Evolutionary conservation across 2,113 vertebrate species (phyloP).

Genomic region (Orientallactaga bullata): DNA sequence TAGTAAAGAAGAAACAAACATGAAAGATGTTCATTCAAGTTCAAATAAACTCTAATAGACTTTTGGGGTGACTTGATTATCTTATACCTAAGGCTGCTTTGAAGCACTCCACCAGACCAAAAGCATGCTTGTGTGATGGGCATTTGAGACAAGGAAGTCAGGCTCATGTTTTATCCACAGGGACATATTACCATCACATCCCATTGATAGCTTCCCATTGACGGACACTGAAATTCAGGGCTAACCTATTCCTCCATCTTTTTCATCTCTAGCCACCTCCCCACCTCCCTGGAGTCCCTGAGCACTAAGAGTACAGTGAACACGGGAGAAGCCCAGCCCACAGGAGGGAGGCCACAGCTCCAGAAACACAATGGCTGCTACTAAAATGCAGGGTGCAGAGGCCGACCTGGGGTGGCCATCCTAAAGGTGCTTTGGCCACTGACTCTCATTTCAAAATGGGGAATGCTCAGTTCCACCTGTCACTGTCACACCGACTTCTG

Average conservation of each 20-base stretch:
- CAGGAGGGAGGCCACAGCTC: rapidly evolving
- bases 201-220: background rate
- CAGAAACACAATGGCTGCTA: no score
- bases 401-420: rapidly evolving
- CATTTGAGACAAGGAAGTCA: background rate
- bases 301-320: rapidly evolving
- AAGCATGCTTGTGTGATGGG: rapidly evolving
- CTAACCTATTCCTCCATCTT: rapidly evolving
- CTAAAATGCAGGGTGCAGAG: rapidly evolving
- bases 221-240: rapidly evolving
- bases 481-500: background rate
- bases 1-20: background rate
- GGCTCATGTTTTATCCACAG: rapidly evolving
- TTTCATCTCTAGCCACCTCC: rapidly evolving
- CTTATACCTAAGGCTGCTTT: rapidly evolving
- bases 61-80: rapidly evolving
- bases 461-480: background rate
- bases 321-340: rapidly evolving
- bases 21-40: background rate
- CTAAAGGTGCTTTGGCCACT: background rate
- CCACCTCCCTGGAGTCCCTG: rapidly evolving
- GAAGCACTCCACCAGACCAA: rapidly evolving
- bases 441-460: background rate
- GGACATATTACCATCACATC: background rate
- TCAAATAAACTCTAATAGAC: background rate